phyloP scores from a whole-genome alignment of 2,797 vertebrate species.

The Huso huso region DNA sequence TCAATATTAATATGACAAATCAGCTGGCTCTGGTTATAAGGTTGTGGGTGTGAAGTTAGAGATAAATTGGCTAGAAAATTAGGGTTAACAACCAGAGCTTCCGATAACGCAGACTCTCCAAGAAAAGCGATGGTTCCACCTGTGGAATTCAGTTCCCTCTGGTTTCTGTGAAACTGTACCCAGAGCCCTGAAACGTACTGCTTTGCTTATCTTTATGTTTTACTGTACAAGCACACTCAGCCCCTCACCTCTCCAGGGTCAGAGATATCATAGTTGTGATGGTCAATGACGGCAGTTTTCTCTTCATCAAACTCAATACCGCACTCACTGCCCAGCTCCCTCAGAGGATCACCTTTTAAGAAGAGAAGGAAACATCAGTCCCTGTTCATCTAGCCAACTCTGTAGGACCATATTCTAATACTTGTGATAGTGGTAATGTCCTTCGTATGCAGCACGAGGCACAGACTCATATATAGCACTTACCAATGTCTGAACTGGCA shows the following conservation, averaged over 20 bases:
- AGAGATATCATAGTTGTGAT: constrained; percentile 88
- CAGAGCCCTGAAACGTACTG: not conserved
- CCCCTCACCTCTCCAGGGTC: constrained; percentile 84
- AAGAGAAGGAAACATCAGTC: not conserved
- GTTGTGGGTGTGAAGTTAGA: too few species aligned
- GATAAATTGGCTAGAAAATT: too few species aligned
- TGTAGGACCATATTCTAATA: too few species aligned
- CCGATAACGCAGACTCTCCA: too few species aligned
- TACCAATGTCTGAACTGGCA: constrained; percentile 87
- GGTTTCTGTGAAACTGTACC: not conserved
- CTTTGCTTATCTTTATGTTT: rapidly evolving
- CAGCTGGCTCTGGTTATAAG: too few species aligned
- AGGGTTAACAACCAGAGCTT: too few species aligned
- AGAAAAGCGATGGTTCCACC: too few species aligned
- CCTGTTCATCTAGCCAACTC: too few species aligned
- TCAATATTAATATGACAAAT: too few species aligned
- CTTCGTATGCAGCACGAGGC: not conserved
- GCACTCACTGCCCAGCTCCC: constrained; percentile 93
- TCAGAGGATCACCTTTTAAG: constrained; percentile 79
- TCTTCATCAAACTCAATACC: constrained; percentile 97
- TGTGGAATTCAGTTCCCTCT: not conserved
- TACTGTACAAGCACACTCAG: not conserved
- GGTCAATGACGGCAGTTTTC: constrained; percentile 89
- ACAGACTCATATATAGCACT: constrained; percentile 30
- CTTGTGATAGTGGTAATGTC: too few species aligned